Evolutionary conservation across 2,113 vertebrate species (phyloP).

Genomic region (Brachyhypopomus gauderio): DNA sequence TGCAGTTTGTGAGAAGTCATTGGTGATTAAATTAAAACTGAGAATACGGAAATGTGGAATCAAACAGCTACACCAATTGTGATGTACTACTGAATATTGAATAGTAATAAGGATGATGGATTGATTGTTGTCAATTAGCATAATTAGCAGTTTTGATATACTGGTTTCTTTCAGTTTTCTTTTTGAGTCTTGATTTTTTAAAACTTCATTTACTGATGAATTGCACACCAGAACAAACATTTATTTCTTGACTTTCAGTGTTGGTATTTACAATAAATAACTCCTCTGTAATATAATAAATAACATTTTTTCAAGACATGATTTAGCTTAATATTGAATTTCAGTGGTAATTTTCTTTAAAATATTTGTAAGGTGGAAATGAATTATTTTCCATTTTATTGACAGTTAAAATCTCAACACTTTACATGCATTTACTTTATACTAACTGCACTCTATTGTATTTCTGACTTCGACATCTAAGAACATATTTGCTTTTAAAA

Average conservation of each 20-base stretch:
- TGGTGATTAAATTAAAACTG: not conserved
- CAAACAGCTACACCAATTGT: not conserved
- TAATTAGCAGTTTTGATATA: not conserved
- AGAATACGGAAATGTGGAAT: not conserved
- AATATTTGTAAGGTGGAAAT: not conserved
- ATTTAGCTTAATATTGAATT: not conserved
- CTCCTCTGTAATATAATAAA: not conserved
- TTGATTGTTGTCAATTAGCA: not conserved
- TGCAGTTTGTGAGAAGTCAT: not conserved
- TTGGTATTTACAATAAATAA: conserved; percentile 58
- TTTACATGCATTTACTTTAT: too few relatives aligned
- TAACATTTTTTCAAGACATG: not conserved
- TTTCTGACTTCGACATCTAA: not conserved
- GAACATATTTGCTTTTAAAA: not conserved
- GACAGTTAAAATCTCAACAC: not conserved
- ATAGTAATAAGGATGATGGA: conserved; percentile 62
- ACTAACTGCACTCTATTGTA: too few relatives aligned
- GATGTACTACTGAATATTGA: not conserved
- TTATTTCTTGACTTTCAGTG: not conserved
- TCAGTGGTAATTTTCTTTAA: not conserved
- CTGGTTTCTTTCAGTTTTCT: not conserved
- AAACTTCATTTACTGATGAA: not conserved
- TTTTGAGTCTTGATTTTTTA: not conserved
- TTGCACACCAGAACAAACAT: not conserved
- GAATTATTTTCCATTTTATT: not conserved